Conservation (phyloP, 2,113 vertebrate species). For the Thermophis baileyi region DNA sequence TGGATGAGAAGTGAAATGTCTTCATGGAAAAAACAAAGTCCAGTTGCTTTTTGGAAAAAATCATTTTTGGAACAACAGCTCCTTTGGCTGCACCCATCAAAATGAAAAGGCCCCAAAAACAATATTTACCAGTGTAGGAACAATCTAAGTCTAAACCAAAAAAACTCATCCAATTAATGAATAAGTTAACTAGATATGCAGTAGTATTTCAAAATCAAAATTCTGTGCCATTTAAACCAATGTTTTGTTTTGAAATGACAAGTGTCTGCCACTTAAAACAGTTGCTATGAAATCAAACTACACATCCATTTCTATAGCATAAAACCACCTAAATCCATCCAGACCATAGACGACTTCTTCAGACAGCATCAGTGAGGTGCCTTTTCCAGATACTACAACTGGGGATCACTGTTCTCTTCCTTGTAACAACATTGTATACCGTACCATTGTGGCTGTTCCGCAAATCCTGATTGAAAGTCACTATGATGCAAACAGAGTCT, state of each 20-base stretch:
- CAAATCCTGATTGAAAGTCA: background rate
- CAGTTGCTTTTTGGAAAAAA: background rate
- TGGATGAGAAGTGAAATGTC: background rate
- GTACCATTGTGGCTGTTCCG: background rate
- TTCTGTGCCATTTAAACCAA: background rate
- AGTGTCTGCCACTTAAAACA: background rate
- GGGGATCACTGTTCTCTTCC: background rate
- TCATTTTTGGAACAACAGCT: background rate
- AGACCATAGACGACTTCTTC: background rate
- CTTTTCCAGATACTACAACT: background rate
- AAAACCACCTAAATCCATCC: background rate
- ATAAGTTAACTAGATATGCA: background rate
- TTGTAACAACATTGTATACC: background rate
- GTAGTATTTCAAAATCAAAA: background rate
- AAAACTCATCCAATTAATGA: background rate
- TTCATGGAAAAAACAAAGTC: too few relatives aligned
- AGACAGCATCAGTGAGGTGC: background rate
- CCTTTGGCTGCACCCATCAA: background rate
- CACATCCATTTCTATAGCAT: background rate
- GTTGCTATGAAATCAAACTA: background rate
- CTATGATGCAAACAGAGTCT: background rate
- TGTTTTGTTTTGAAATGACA: background rate
- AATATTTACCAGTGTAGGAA: background rate
- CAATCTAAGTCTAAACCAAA: background rate
- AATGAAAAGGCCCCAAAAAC: background rate